Conservation (phyloP, 2,888 invertebrate species). For the Dryococelus australis region DNA sequence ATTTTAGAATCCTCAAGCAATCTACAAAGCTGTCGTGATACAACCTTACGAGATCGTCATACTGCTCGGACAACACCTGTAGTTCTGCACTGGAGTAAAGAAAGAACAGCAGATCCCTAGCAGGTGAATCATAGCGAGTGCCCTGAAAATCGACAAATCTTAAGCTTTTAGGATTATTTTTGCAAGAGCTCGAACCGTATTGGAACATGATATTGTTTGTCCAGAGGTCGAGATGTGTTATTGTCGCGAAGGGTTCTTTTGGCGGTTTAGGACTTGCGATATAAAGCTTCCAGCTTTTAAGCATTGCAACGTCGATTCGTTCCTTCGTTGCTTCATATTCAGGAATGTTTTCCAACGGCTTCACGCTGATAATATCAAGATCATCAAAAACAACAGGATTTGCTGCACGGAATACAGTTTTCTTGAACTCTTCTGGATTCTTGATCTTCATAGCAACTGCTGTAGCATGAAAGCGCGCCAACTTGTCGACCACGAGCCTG, state of each 20-base stretch:
- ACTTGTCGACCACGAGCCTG: constrained; percentile 29
- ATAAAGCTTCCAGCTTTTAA: background rate
- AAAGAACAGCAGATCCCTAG: constrained; percentile 13
- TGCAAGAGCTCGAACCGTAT: background rate
- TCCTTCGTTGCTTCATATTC: background rate
- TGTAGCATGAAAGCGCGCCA: constrained; percentile 39
- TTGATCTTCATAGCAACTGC: constrained; percentile 52
- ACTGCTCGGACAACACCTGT: background rate
- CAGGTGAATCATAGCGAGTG: background rate
- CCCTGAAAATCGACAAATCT: background rate
- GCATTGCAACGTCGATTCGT: background rate
- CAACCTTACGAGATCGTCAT: background rate
- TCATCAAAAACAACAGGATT: background rate
- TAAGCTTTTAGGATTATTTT: background rate
- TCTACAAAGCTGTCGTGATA: constrained; percentile 6
- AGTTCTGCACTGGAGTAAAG: background rate
- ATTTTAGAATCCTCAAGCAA: background rate
- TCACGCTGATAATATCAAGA: background rate
- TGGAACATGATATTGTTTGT: constrained; percentile 13
- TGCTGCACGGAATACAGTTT: constrained; percentile 43
- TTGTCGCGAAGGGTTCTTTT: background rate
- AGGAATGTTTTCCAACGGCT: background rate
- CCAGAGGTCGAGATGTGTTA: constrained; percentile 8
- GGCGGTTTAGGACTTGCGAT: background rate
- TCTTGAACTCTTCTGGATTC: constrained; percentile 53